Percentiles rank a stretch among this genome's conserved stretches.
Evolutionary conservation across 2,888 invertebrate species (phyloP).

Genomic region (Pegoplata infirma): DNA sequence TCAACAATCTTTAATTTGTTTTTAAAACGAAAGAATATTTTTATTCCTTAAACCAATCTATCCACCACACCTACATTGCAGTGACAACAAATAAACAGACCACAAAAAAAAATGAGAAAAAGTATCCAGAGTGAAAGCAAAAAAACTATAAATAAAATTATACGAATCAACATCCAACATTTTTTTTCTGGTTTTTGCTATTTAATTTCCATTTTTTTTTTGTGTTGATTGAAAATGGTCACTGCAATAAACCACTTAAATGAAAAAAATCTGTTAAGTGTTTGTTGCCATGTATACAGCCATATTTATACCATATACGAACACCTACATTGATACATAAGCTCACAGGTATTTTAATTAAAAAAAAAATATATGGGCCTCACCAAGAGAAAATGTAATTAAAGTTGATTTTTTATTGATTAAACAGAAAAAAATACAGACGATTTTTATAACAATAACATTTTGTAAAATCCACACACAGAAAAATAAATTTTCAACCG

Average conservation of each 20-base stretch:
- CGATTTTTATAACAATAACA: too few species aligned
- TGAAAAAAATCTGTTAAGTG: background rate
- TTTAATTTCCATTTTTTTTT: background rate
- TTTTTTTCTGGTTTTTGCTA: slow-evolving; percentile 5
- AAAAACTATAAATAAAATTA: slow-evolving; percentile 3
- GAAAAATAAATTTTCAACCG: too few species aligned
- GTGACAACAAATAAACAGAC: background rate
- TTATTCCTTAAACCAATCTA: background rate
- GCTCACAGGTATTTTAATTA: too few species aligned
- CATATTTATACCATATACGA: background rate
- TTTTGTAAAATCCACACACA: too few species aligned
- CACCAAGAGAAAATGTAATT: too few species aligned
- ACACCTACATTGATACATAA: background rate
- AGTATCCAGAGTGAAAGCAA: background rate
- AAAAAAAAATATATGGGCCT: too few species aligned
- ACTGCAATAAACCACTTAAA: slow-evolving; percentile 7
- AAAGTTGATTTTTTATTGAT: too few species aligned
- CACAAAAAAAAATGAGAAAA: background rate
- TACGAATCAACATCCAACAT: background rate
- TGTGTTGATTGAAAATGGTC: background rate
- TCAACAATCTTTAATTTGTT: too few species aligned
- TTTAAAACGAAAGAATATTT: too few species aligned
- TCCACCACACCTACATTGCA: background rate
- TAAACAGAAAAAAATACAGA: too few species aligned
- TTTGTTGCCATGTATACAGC: background rate